These are phyloP conservation scores for Porites lobata DNA, from an alignment of 92 coral and sea anemone genomes.

Conservation along the genomic window DNA sequence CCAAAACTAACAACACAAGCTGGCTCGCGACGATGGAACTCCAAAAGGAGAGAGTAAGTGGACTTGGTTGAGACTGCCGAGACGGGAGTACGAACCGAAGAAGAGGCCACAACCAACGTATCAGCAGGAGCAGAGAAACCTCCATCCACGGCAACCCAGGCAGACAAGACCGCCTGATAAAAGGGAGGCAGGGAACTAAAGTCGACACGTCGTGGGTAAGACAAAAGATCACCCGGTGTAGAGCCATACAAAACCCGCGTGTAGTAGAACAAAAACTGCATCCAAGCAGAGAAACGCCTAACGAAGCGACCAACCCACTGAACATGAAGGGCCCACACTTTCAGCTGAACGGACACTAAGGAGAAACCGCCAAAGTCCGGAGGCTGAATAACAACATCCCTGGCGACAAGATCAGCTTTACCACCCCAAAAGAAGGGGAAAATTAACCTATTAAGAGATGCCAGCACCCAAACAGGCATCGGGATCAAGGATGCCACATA, in stretches of 20 bases:
- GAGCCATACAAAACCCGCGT: neutral
- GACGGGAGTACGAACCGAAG: no score
- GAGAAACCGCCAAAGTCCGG: neutral
- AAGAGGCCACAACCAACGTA: neutral
- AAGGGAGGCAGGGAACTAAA: neutral
- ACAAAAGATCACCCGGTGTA: neutral
- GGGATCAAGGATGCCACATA: no score
- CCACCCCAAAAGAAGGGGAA: neutral
- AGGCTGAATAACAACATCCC: constrained; percentile 1
- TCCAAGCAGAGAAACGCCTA: neutral
- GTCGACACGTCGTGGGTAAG: neutral
- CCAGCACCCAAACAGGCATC: no score
- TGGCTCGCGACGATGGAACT: no score
- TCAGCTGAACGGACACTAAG: neutral
- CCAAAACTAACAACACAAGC: neutral
- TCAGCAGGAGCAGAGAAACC: neutral
- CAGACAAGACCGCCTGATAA: neutral
- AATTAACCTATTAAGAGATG: no score
- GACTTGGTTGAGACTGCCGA: no score
- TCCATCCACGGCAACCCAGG: neutral
- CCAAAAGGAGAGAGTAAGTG: no score
- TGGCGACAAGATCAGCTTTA: neutral
- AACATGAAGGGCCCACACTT: neutral
- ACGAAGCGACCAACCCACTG: constrained; percentile 1
- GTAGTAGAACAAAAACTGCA: neutral